Evolutionary conservation across 2,113 vertebrate species (phyloP), one percentile per base, ranked within the genome.

Genomic region (Hystrix cristata): DNA sequence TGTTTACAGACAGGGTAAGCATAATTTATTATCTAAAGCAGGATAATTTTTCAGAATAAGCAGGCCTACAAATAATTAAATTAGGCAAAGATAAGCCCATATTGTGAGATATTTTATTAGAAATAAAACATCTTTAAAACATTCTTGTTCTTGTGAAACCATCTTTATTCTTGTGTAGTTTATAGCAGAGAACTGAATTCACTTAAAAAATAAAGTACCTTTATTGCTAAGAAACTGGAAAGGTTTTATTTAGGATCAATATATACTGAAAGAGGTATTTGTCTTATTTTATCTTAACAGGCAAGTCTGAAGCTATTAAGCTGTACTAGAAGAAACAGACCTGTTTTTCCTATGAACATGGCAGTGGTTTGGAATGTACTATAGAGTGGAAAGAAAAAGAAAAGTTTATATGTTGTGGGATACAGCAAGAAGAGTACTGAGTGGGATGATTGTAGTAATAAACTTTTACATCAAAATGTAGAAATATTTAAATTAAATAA

Each of bases 31-130:
- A 93, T 27, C 21, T 51, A 69, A 92, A 87, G 38, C 64, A 65
- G 76, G 38, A 93, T 11, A 80, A 71, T 72, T 95, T 92, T 95
- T 69, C 38, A 93, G 46, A 76, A 38, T 69, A 95, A 97, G 13
- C 21, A 91, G 38, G n/a, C 19, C 21, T 64, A 14, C 59, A 84
- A 74, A 79, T 55, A 86, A 94, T 90, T 74, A 76, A 74, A 21
- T 51, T 81, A 87, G n/a, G 12, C 9, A 82, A 18, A 72, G 34
- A 8, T 14, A 81, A 43, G 3, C 5, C 2, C 34, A 71, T 21
- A 29, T 46, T 81, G 21, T 96, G 18, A 90, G 60, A 84, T 15
- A 59, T 91, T 86, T 92, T 69, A 60, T 90, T 78, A 90, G 76
- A 87, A 87, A 94, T 87, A 34, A 57, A 67, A 38, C 48, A 5